A percentile compares a stretch with the other conserved stretches of the same genome.
phyloP scores from a whole-genome alignment of 2,797 vertebrate species.

The Argyrosomus regius region DNA sequence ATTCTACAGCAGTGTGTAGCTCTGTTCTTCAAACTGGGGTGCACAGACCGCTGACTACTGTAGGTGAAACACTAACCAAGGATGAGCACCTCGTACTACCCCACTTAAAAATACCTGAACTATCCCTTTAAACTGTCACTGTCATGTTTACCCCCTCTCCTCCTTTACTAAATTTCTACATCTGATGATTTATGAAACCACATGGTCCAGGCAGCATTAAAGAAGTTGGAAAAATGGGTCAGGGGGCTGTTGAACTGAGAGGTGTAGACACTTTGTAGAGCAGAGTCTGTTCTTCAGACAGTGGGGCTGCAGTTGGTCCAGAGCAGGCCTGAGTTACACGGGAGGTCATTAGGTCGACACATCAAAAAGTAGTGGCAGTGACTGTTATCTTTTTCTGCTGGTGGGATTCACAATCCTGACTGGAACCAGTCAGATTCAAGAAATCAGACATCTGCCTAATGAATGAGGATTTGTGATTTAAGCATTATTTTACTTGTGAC shows the following conservation, averaged over 20 bases:
- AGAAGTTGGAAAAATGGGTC: not conserved
- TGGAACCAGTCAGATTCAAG: constrained; percentile 22
- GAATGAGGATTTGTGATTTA: not conserved
- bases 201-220: not conserved
- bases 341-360: constrained; percentile 31
- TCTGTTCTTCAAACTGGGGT: no score
- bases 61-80: no score
- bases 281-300: constrained; percentile 35
- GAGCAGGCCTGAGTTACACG: not conserved
- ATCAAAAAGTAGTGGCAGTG: constrained; percentile 38
- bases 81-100: no score
- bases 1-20: no score
- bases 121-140: no score
- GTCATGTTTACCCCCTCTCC: not conserved
- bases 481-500: no score
- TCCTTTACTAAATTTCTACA: not conserved
- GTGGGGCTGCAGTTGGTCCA: constrained; percentile 4
- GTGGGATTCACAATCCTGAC: constrained; percentile 17
- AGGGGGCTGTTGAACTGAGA: not conserved
- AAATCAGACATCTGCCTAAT: constrained; percentile 9
- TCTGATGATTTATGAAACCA: not conserved
- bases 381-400: constrained; percentile 26
- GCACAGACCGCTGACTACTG: no score
- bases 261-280: not conserved
- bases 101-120: no score